phyloP scores from a whole-genome alignment of 2,797 vertebrate genomes.

The Girardinus metallicus region DNA sequence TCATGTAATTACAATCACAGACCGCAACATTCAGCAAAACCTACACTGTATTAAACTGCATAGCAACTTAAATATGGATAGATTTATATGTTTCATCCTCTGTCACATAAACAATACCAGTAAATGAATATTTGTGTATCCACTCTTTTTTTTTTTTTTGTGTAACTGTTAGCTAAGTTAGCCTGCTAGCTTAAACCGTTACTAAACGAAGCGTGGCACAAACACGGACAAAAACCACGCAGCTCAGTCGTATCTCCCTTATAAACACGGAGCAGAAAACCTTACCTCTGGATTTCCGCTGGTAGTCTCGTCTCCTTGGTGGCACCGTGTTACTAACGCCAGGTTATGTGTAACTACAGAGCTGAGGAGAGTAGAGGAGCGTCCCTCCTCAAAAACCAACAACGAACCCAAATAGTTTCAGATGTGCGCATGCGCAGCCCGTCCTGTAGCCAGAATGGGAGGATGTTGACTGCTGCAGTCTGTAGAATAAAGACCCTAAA shows the following conservation, averaged over 20 bases:
- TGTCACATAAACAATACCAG: fast-evolving
- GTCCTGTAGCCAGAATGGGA: not conserved
- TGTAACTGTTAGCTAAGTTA: conserved; percentile 51
- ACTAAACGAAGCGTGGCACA: not conserved
- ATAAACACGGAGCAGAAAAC: fast-evolving
- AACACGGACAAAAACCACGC: not conserved
- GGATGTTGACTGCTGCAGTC: not conserved
- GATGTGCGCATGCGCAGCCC: conserved; percentile 26
- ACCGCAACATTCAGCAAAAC: not conserved
- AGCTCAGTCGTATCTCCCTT: too few relatives aligned
- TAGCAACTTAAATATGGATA: not conserved
- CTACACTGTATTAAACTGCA: not conserved
- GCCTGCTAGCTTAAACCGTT: conserved; percentile 47
- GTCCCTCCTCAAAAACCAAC: not conserved
- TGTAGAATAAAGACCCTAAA: not conserved
- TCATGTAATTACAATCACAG: not conserved
- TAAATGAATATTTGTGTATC: not conserved
- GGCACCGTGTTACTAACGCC: conserved; percentile 18
- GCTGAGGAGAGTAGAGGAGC: not conserved
- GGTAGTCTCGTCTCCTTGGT: not conserved
- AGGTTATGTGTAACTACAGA: conserved; percentile 22
- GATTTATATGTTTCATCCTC: not conserved
- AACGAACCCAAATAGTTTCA: conserved; percentile 1
- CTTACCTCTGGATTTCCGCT: conserved; percentile 27
- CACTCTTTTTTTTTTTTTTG: not conserved